Percentiles rank a stretch among this genome's conserved stretches.
Conservation (phyloP, 1,140 invertebrate genomes). For the Latrodectus geometricus region DNA sequence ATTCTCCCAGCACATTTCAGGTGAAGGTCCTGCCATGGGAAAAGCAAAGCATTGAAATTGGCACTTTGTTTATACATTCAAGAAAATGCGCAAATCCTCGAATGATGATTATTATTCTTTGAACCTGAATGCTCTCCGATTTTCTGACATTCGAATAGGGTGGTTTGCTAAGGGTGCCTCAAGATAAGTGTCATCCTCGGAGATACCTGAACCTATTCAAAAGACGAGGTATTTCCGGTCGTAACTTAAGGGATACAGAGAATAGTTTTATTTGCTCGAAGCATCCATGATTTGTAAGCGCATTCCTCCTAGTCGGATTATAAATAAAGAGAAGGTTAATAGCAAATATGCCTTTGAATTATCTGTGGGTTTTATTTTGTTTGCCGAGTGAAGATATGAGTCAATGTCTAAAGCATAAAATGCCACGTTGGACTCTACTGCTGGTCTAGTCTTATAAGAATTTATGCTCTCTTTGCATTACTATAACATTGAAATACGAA, state of each 20-base stretch:
- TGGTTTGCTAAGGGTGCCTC: slow-evolving; percentile 10
- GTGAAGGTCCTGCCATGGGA: slow-evolving; percentile 8
- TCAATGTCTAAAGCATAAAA: too few relatives aligned
- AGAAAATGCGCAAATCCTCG: neutral
- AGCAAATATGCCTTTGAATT: neutral
- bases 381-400: too few relatives aligned
- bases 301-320: neutral
- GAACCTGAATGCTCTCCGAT: neutral
- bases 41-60: slow-evolving; percentile 9
- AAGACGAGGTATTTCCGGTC: neutral
- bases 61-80: neutral
- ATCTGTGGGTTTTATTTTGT: neutral
- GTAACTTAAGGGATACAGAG: neutral
- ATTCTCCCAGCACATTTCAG: neutral
- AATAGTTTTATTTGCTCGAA: neutral
- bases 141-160: neutral
- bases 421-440: too few relatives aligned
- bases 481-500: too few relatives aligned
- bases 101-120: neutral
- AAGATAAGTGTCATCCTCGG: neutral
- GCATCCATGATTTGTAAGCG: neutral
- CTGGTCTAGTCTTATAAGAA: too few relatives aligned
- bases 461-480: too few relatives aligned
- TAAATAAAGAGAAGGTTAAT: neutral
- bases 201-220: neutral